These are phyloP conservation scores for Acronicta aceris DNA, from an alignment of 2,888 invertebrate species.

Conservation along the genomic window DNA sequence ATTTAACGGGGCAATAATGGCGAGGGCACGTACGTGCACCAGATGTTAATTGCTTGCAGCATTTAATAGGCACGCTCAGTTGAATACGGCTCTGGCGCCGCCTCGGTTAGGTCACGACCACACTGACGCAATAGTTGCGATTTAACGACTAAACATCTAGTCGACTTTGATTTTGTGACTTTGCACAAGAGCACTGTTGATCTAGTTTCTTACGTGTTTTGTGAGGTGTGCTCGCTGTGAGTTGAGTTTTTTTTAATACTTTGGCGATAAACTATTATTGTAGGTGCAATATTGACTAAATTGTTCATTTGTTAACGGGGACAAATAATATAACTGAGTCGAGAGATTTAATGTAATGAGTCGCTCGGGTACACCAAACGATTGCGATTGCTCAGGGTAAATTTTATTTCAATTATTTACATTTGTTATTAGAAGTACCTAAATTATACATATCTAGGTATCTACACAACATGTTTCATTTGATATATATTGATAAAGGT, in stretches of 20 bases:
- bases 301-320: too few species aligned
- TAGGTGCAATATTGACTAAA: too few species aligned
- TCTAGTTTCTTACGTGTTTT: conserved; percentile 13
- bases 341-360: too few species aligned
- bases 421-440: too few species aligned
- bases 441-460: too few species aligned
- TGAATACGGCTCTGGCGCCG: conserved; percentile 56
- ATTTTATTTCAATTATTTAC: too few species aligned
- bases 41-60: conserved; percentile 81
- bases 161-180: conserved; percentile 45
- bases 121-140: conserved; percentile 50
- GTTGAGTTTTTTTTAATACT: neutral
- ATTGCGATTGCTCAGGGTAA: too few species aligned
- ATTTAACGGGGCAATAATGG: conserved; percentile 77
- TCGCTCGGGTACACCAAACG: too few species aligned
- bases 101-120: conserved; percentile 45
- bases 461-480: too few species aligned
- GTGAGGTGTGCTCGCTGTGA: neutral
- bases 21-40: conserved; percentile 70
- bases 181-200: conserved; percentile 31
- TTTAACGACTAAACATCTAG: conserved; percentile 43
- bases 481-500: too few species aligned
- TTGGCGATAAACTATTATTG: too few species aligned
- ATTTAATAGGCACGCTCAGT: conserved; percentile 73
- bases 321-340: too few species aligned